Conservation (phyloP, 2,113 vertebrate species). For the Gnathonemus longibarbis region DNA sequence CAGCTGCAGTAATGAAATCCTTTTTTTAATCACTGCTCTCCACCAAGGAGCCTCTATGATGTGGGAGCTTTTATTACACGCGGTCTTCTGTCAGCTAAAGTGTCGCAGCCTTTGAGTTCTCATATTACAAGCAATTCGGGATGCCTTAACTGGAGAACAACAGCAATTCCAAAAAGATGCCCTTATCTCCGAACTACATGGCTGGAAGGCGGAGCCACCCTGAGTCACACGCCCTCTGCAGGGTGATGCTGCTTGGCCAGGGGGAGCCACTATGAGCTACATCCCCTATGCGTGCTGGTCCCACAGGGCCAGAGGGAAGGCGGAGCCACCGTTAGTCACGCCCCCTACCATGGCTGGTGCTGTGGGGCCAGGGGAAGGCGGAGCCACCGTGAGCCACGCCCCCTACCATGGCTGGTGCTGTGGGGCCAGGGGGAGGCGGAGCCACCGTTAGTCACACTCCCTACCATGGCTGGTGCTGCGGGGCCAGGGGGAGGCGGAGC, state of each 20-base stretch:
- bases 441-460: no score
- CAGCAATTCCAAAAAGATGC: not conserved
- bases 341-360: no score
- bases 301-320: no score
- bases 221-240: not conserved
- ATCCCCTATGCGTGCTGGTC: no score
- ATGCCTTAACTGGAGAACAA: not conserved
- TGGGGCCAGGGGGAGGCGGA: not conserved
- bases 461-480: no score
- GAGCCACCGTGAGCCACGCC: no score
- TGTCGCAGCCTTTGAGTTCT: not conserved
- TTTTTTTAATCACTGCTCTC: conserved; percentile 7
- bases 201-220: not conserved
- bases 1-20: not conserved
- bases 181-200: not conserved
- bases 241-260: not conserved
- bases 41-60: not conserved
- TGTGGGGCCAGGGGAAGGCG: no score
- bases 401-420: no score
- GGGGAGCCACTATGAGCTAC: no score
- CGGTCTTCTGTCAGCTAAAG: not conserved
- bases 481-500: not conserved
- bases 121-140: not conserved
- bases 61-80: not conserved
- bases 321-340: not conserved